These are phyloP conservation scores for Drosophila eohydei DNA, from an alignment of 2,888 invertebrate species.

Conservation along the genomic window DNA sequence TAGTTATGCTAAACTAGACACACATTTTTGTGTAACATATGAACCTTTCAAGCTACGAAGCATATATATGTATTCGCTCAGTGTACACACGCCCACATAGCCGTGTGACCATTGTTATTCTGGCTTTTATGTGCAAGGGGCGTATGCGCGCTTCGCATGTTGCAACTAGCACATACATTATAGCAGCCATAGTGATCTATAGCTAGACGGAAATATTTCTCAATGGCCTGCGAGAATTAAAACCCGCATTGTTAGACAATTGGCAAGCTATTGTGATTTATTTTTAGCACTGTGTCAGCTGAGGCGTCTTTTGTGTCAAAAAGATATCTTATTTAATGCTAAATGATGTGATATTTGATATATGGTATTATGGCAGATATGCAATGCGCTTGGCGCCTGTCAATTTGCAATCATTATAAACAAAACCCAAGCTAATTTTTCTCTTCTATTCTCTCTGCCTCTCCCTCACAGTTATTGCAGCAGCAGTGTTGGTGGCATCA, in stretches of 20 bases:
- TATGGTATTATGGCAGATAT: not conserved
- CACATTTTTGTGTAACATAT: not conserved
- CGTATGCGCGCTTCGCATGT: conserved; percentile 20
- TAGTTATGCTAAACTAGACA: not conserved
- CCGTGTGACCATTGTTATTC: conserved; percentile 1
- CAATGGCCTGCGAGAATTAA: conserved; percentile 19
- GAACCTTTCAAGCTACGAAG: not conserved
- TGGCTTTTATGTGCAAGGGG: conserved; percentile 7
- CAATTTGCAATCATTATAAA: conserved; percentile 41
- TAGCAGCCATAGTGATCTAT: not conserved
- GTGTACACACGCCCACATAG: conserved; percentile 28
- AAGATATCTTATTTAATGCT: conserved; percentile 7
- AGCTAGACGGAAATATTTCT: conserved; percentile 9
- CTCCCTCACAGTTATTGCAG: not conserved
- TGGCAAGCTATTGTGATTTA: conserved; percentile 25
- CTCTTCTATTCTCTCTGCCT: not conserved
- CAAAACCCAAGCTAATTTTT: conserved; percentile 36
- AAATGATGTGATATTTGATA: not conserved
- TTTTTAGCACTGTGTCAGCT: conserved; percentile 13
- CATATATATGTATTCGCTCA: not conserved
- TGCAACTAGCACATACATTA: conserved; percentile 3
- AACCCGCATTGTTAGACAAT: conserved; percentile 48
- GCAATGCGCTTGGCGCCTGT: conserved; percentile 30
- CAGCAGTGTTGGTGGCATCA: conserved; percentile 44
- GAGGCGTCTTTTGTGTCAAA: conserved; percentile 15